Percentiles rank a stretch among this genome's conserved stretches.
These are phyloP conservation scores for Uromys caudimaculatus DNA, from an alignment of 2,797 vertebrate genomes.

Conservation along the genomic window DNA sequence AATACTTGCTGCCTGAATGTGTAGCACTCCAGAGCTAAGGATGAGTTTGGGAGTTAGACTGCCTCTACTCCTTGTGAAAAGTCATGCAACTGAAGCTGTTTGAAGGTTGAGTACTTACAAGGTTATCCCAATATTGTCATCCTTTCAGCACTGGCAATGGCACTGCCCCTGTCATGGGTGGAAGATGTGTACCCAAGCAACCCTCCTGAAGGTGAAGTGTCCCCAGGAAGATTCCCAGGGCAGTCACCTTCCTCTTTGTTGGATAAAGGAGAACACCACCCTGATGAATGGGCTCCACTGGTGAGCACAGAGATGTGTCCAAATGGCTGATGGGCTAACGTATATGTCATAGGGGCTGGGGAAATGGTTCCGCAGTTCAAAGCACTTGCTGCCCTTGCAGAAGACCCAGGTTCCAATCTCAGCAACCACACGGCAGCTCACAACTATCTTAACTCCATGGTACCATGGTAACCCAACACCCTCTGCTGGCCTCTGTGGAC, in stretches of 20 bases:
- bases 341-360: not conserved
- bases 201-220: not conserved
- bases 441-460: not conserved
- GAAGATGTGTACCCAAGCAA: not conserved
- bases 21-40: not conserved
- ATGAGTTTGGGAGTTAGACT: too few relatives aligned
- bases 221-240: not conserved
- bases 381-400: not conserved
- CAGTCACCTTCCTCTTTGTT: not conserved
- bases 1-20: not conserved
- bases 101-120: not conserved
- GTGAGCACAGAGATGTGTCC: not conserved
- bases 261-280: not conserved
- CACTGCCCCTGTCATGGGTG: not conserved
- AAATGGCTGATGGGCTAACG: not conserved
- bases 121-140: not conserved
- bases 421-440: not conserved
- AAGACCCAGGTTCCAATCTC: not conserved
- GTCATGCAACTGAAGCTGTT: not conserved
- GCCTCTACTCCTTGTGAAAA: not conserved
- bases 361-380: not conserved
- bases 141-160: not conserved
- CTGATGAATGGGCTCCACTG: not conserved
- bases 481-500: not conserved
- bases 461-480: not conserved